phyloP scores from a whole-genome alignment of 2,888 invertebrate genomes.

The Molorchus minor region DNA sequence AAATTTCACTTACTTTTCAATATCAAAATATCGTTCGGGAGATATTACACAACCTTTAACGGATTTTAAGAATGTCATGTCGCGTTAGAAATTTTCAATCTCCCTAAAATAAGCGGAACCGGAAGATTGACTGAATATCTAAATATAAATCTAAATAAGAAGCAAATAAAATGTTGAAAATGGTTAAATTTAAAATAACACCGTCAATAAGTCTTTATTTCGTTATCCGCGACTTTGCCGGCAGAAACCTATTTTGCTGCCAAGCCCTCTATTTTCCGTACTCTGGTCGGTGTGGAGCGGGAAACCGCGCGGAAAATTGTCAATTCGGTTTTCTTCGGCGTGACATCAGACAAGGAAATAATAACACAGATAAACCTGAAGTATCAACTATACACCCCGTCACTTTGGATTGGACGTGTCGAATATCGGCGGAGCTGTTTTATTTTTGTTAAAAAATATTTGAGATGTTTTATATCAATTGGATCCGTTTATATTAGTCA shows the following conservation, averaged over 20 bases:
- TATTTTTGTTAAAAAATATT: slow-evolving; percentile 13
- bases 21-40: too few relatives aligned
- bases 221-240: slow-evolving; percentile 54
- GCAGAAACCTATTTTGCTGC: slow-evolving; percentile 53
- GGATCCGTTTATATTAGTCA: too few relatives aligned
- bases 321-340: slow-evolving; percentile 66
- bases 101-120: neutral
- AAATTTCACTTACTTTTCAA: too few relatives aligned
- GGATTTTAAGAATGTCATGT: too few relatives aligned
- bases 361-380: slow-evolving; percentile 53
- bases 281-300: slow-evolving; percentile 49
- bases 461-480: too few relatives aligned
- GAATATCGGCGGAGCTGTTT: slow-evolving; percentile 3
- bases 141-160: slow-evolving; percentile 44
- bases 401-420: slow-evolving; percentile 14
- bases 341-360: slow-evolving; percentile 59
- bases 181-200: slow-evolving; percentile 51
- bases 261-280: slow-evolving; percentile 58
- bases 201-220: slow-evolving; percentile 59
- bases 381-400: slow-evolving; percentile 22
- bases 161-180: slow-evolving; percentile 42
- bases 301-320: slow-evolving; percentile 77
- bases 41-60: too few relatives aligned
- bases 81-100: neutral
- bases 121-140: slow-evolving; percentile 34